phyloP scores from a whole-genome alignment of 2,797 vertebrate species.

The Poecilia velifera region DNA sequence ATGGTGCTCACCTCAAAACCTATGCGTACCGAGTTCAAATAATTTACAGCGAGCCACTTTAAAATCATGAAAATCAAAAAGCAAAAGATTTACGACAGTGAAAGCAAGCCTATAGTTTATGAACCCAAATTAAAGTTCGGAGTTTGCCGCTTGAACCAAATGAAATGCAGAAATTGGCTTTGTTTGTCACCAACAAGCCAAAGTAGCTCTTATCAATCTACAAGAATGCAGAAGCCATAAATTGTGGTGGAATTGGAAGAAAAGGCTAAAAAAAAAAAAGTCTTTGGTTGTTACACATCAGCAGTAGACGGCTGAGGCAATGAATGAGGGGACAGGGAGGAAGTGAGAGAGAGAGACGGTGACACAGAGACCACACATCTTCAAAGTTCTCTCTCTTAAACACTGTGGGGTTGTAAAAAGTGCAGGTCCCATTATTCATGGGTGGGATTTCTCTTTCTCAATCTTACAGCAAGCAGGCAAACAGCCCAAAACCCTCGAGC shows the following conservation, averaged over 20 bases:
- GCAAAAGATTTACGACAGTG: slow-evolving; percentile 46
- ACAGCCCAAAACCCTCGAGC: slow-evolving; percentile 75
- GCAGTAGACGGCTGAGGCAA: slow-evolving; percentile 67
- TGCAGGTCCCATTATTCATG: slow-evolving; percentile 80
- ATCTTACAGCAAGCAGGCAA: slow-evolving; percentile 60
- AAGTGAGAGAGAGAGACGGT: slow-evolving; percentile 41
- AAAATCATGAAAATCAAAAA: slow-evolving; percentile 44
- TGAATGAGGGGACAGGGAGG: slow-evolving; percentile 14
- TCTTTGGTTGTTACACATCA: slow-evolving; percentile 50
- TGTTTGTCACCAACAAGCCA: slow-evolving; percentile 58
- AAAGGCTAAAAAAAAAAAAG: slow-evolving; percentile 57
- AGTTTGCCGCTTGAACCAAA: slow-evolving; percentile 5
- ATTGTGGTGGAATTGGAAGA: slow-evolving; percentile 44
- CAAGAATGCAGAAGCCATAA: slow-evolving; percentile 37
- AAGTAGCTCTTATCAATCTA: slow-evolving; percentile 47
- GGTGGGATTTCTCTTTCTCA: slow-evolving; percentile 76
- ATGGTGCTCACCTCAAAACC: slow-evolving; percentile 51
- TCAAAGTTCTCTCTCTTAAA: slow-evolving; percentile 80
- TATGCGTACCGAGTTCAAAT: slow-evolving; percentile 33
- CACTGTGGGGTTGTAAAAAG: slow-evolving; percentile 75
- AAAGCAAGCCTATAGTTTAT: slow-evolving; percentile 27
- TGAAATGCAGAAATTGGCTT: slow-evolving; percentile 60
- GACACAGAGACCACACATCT: slow-evolving; percentile 83
- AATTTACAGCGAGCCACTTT: slow-evolving; percentile 42
- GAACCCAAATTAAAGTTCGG: slow-evolving; percentile 42